These are phyloP conservation scores for Macrostomum lignano DNA, from an alignment of 1,140 invertebrate genomes.

Conservation along the genomic window DNA sequence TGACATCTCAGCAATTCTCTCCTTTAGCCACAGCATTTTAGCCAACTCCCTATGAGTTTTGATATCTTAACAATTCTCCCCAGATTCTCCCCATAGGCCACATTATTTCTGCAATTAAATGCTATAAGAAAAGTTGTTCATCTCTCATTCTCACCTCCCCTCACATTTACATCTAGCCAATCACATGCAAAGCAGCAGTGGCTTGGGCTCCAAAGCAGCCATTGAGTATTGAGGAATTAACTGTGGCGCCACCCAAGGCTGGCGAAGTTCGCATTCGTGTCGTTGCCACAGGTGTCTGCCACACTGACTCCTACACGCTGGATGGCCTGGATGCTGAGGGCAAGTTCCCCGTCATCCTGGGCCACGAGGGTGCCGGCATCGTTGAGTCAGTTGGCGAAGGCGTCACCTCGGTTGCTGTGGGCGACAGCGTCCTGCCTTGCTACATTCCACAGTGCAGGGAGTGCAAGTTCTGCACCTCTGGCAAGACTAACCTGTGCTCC, in stretches of 20 bases:
- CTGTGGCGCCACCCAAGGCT: conserved; percentile 71
- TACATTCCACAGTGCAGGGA: conserved; percentile 82
- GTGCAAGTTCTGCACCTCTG: conserved; percentile 78
- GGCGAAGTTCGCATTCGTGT: conserved; percentile 39
- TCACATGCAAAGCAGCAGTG: conserved; percentile 24
- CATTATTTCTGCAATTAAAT: too few species aligned
- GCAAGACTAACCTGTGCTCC: conserved; percentile 81
- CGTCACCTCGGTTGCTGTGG: conserved; percentile 45
- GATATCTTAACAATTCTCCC: too few species aligned
- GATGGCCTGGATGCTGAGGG: conserved; percentile 73
- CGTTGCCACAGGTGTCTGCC: conserved; percentile 61
- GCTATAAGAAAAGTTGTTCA: too few species aligned
- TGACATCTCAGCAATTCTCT: too few species aligned
- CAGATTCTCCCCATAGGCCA: too few species aligned
- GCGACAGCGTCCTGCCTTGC: conserved; percentile 78
- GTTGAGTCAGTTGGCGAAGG: conserved; percentile 78
- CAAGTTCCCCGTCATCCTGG: conserved; percentile 56
- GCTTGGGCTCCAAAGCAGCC: conserved; percentile 35
- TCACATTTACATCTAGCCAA: too few species aligned
- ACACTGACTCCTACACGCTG: conserved; percentile 79
- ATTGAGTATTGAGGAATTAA: conserved; percentile 54
- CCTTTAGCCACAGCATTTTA: too few species aligned
- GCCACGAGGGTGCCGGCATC: conserved; percentile 47
- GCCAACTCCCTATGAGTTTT: too few species aligned
- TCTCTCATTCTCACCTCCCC: too few species aligned